Base-by-base conservation (phyloP, 1,140 invertebrate genomes). In the Gonioctena quinquepunctata region DNA sequence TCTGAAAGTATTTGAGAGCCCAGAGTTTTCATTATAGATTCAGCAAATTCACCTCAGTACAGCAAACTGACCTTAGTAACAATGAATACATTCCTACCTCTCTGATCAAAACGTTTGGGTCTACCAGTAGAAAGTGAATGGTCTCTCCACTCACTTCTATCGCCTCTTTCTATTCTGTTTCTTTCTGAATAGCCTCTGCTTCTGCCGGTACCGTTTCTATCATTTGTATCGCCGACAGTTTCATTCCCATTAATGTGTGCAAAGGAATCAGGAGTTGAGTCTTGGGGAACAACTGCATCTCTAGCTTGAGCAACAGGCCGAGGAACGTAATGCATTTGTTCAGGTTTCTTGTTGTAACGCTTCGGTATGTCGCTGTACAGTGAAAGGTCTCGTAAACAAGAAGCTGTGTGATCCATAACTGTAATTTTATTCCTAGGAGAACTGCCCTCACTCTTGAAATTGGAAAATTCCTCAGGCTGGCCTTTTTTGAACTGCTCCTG, bases 261-360 rank as follows among this genome's bases (percentile, higher is more conserved):
- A 28, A 27, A 54, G 54, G 49, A 21, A 49, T 61, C 42, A 33
- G 50, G 28, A 25, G 33, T 48, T 11, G 54, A 56, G 22, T 69
- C 61, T 22, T 74, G 72, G 63, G 86, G 83, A 54, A 84, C 84
- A 42, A 78, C 77, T 70, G 83, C 84, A 63, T 84, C 84, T 70
- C 85, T 78, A 68, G 84, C 83, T 79, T 87, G 85, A 70, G 86
- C 85, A 33, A 86, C 79, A 74, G 84, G 84, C 78, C 86, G 86
- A 19, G 87, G 86, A 70, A 88, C 82, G 74, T 88, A 89, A 25
- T 87, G 77, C 42, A 79, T 79, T 73, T 87, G 84, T 72, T 89
- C 88, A 33, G 88, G 88, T 78, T 88, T 89, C 77, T 86, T 88
- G n/a, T n/a, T n/a, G 64, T 68, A 80, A 71, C 82, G 85, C 68